Percentiles rank a stretch among this genome's conserved stretches.
Evolutionary conservation across 2,797 vertebrate species (phyloP).

Genomic region (Gymnodraco acuticeps): DNA sequence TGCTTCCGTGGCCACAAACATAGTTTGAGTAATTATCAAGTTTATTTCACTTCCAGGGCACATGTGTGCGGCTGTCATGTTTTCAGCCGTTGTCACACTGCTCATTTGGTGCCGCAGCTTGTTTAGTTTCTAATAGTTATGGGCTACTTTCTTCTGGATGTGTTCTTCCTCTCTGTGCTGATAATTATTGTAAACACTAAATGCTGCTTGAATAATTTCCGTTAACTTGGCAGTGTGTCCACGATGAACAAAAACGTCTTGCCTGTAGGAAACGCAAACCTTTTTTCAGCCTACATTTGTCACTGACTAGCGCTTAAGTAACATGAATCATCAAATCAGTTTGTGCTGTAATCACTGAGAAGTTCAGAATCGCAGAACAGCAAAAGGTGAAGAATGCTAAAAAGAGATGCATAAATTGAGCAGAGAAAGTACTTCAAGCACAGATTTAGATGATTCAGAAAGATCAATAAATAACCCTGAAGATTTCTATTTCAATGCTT

Average conservation of each 20-base stretch:
- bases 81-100: conserved; percentile 42
- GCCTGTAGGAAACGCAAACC: conserved; percentile 34
- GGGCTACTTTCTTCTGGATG: background rate
- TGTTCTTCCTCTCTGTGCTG: background rate
- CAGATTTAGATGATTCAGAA: conserved; percentile 67
- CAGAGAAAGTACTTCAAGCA: conserved; percentile 55
- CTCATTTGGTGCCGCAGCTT: conserved; percentile 41
- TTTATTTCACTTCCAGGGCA: conserved; percentile 55
- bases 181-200: conserved; percentile 17
- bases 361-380: conserved; percentile 8
- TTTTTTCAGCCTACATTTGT: conserved; percentile 28
- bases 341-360: conserved; percentile 29
- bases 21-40: conserved; percentile 69
- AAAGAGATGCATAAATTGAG: conserved; percentile 46
- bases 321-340: conserved; percentile 28
- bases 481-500: conserved; percentile 73
- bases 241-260: conserved; percentile 16
- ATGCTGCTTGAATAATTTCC: conserved; percentile 11
- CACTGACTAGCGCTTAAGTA: conserved; percentile 25
- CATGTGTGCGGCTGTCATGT: conserved; percentile 44
- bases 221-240: conserved; percentile 15
- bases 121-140: conserved; percentile 36
- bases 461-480: conserved; percentile 74
- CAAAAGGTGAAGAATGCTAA: conserved; percentile 32
- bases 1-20: conserved; percentile 36